phyloP scores from a whole-genome alignment of 1,140 invertebrate species.

The Dolichoris vasculosae region DNA sequence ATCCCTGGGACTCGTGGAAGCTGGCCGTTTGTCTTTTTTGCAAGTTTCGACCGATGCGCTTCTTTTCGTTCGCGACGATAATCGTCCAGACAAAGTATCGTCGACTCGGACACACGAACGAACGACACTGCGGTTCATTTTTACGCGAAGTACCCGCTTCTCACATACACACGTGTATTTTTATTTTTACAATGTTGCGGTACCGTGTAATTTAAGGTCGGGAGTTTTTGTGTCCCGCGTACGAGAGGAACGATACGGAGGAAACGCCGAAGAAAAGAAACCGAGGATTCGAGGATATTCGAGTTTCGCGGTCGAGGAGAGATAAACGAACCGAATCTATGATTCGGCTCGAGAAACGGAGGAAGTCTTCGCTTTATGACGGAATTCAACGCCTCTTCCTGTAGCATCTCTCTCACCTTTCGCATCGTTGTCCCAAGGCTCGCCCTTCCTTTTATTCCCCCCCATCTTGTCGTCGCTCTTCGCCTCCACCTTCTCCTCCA shows the following conservation, averaged over 20 bases:
- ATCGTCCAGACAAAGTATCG: background rate
- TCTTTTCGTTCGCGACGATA: background rate
- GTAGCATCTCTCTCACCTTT: slow-evolving; percentile 35
- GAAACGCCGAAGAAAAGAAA: slow-evolving; percentile 6
- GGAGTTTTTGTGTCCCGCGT: background rate
- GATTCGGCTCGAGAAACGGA: slow-evolving; percentile 33
- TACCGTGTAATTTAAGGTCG: slow-evolving; percentile 29
- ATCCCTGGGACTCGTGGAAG: background rate
- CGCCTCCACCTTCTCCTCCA: too few relatives aligned
- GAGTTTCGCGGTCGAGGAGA: slow-evolving; percentile 44
- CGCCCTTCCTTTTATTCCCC: background rate
- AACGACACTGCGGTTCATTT: slow-evolving; percentile 20
- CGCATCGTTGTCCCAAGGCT: background rate
- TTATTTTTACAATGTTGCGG: background rate
- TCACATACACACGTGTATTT: background rate
- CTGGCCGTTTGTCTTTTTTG: background rate
- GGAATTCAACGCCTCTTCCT: slow-evolving; percentile 46
- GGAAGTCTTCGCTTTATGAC: slow-evolving; percentile 42
- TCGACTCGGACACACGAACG: background rate
- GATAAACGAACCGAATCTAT: slow-evolving; percentile 41
- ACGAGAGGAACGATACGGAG: background rate
- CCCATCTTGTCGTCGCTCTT: background rate
- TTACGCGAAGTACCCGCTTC: background rate
- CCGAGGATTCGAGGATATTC: slow-evolving; percentile 28
- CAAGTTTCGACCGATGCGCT: background rate